These are phyloP conservation scores for Pristionchus mayeri DNA, from an alignment of 2,888 invertebrate genomes.

Conservation along the genomic window DNA sequence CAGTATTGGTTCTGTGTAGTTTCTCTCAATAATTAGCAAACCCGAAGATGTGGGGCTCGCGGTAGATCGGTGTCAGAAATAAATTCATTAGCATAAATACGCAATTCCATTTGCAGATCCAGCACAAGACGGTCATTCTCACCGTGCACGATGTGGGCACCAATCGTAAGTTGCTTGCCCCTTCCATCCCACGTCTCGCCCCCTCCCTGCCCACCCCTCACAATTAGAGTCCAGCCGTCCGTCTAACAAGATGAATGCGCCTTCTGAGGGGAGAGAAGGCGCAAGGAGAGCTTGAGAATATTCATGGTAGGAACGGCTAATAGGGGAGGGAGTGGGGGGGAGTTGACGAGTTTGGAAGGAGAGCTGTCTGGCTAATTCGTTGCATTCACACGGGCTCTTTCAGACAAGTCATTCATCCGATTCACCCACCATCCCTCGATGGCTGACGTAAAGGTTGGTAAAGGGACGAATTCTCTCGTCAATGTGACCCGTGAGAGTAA, in stretches of 20 bases:
- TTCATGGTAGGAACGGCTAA: slow-evolving; percentile 29
- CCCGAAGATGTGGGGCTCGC: too few species aligned
- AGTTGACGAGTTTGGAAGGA: neutral
- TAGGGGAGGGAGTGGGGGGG: neutral
- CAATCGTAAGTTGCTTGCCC: slow-evolving; percentile 78
- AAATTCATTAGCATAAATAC: too few species aligned
- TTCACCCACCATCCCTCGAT: slow-evolving; percentile 88
- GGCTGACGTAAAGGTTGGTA: slow-evolving; percentile 88
- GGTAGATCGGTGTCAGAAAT: too few species aligned
- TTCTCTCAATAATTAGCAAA: too few species aligned
- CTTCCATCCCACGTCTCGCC: neutral
- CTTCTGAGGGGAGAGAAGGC: slow-evolving; percentile 6
- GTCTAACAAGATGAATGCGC: slow-evolving; percentile 34
- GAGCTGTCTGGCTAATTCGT: neutral
- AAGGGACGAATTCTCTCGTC: too few species aligned
- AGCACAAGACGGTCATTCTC: slow-evolving; percentile 84
- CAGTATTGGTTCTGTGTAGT: too few species aligned
- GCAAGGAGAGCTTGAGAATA: neutral
- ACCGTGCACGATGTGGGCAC: slow-evolving; percentile 90
- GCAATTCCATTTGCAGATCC: slow-evolving; percentile 45
- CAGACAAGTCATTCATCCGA: slow-evolving; percentile 87
- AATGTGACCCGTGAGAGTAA: slow-evolving; percentile 77
- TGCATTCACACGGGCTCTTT: slow-evolving; percentile 55
- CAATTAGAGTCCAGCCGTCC: slow-evolving; percentile 6
- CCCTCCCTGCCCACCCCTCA: neutral